Evolutionary conservation across 2,797 vertebrate genomes (phyloP), one percentile per base, ranked within the genome.

Genomic region (Clamator glandarius): DNA sequence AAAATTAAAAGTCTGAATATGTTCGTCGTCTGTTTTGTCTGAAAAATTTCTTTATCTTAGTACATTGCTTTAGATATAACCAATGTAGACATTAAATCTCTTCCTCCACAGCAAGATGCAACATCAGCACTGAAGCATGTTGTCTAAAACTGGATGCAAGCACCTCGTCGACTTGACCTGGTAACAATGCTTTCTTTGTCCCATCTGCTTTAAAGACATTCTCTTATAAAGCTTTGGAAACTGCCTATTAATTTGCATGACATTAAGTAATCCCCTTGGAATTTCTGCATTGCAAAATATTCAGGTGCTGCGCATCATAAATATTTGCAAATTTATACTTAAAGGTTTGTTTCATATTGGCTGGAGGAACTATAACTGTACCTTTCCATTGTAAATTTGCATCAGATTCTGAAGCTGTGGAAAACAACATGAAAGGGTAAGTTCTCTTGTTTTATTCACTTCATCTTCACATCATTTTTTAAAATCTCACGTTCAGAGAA

Each of bases 201-300:
- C 39, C 54, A 64, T 69, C 50, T 96, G 44, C 52, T 95, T 95
- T 73, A 80, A 26, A 75, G 42, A 83, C 80, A 89, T 72, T 86
- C 26, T 77, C 52, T 57, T 64, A 80, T 80, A 84, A 94, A 92
- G 6, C 24, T 35, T 52, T 85, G 46, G 15, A 87, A 92, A 95
- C 64, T 85, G 33, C 35, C 59, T 80, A 93, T 85, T 77, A 81
- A 87, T 90, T 92, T 87, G 14, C 55, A 90, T 67, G 36, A 64
- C 64, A 76, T 73, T 75, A 96, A 84, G 78, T 82, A 92, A 84
- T 84, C 58, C 75, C 88, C 39, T 73, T 85, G 55, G 61, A 91
- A 91, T 70, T 78, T 31, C 44, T 74, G 17, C 42, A 69, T 75
- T 91, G 39, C 35, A 69, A 92, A 95, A 75, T 82, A 87, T 67